These are phyloP conservation scores for Brachionus paranguensis DNA, from an alignment of 1,140 invertebrate species.

Conservation along the genomic window DNA sequence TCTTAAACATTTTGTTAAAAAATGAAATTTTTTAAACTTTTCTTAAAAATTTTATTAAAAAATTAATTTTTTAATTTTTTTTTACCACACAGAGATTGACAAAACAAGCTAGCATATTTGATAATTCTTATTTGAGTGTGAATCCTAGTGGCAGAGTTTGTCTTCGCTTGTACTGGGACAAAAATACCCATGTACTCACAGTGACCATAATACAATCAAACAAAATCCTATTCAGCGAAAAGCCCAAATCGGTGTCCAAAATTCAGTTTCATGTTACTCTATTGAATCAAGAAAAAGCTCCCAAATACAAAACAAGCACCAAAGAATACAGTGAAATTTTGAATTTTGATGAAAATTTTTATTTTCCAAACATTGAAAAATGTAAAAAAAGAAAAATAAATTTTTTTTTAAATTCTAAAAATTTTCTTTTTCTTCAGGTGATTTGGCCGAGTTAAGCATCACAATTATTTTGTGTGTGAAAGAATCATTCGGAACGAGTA, in stretches of 20 bases:
- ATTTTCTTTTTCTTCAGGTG: background rate
- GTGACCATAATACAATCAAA: conserved; percentile 24
- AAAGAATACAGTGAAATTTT: conserved; percentile 24
- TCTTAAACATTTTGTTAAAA: background rate
- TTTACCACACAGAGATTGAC: background rate
- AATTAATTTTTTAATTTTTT: background rate
- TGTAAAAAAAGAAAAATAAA: background rate
- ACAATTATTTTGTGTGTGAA: background rate
- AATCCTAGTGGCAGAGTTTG: background rate
- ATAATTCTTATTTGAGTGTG: background rate
- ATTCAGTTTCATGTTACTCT: conserved; percentile 36
- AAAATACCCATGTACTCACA: conserved; percentile 14
- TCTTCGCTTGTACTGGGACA: background rate
- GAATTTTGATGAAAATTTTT: conserved; percentile 35
- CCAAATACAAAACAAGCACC: conserved; percentile 36
- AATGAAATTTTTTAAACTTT: background rate
- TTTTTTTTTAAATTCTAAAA: background rate
- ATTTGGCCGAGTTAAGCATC: background rate
- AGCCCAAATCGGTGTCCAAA: background rate
- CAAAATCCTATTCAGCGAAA: background rate
- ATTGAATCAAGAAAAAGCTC: conserved; percentile 27
- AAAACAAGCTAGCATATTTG: background rate
- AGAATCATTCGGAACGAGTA: conserved; percentile 20
- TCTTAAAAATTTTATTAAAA: background rate
- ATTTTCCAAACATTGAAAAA: conserved; percentile 38